phyloP scores from a whole-genome alignment of 2,113 vertebrate species.

The Pan paniscus region DNA sequence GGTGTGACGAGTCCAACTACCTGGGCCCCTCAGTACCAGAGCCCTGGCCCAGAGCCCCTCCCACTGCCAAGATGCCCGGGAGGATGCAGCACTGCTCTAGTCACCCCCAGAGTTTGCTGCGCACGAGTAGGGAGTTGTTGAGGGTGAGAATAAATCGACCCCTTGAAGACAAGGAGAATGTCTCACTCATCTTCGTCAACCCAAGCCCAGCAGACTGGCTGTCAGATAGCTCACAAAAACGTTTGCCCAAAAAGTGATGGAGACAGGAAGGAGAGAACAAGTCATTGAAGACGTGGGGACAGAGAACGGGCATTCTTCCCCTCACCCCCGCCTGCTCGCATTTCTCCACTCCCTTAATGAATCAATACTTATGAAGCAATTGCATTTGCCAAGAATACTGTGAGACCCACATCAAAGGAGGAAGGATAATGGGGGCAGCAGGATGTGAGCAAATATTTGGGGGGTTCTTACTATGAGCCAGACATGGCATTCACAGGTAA shows the following conservation, averaged over 20 bases:
- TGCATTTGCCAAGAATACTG: background rate
- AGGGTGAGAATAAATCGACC: background rate
- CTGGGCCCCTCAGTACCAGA: background rate
- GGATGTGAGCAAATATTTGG: background rate
- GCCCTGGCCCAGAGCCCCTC: background rate
- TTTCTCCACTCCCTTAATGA: background rate
- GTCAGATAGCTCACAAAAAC: rapidly evolving
- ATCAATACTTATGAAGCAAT: background rate
- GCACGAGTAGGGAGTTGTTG: no score
- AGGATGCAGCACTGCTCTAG: background rate
- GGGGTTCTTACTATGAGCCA: background rate
- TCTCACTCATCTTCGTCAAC: no score
- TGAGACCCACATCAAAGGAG: background rate
- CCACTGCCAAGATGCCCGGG: background rate
- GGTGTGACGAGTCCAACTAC: background rate
- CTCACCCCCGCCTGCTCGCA: background rate
- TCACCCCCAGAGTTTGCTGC: no score
- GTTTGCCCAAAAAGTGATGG: rapidly evolving
- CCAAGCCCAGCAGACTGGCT: background rate
- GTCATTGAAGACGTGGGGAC: rapidly evolving
- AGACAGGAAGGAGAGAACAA: rapidly evolving
- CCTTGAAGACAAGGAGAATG: no score
- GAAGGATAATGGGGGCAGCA: background rate
- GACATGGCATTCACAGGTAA: background rate
- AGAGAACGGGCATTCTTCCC: background rate